Conservation (phyloP, 2,888 invertebrate species). For the Chrysotoxum bicinctum region DNA sequence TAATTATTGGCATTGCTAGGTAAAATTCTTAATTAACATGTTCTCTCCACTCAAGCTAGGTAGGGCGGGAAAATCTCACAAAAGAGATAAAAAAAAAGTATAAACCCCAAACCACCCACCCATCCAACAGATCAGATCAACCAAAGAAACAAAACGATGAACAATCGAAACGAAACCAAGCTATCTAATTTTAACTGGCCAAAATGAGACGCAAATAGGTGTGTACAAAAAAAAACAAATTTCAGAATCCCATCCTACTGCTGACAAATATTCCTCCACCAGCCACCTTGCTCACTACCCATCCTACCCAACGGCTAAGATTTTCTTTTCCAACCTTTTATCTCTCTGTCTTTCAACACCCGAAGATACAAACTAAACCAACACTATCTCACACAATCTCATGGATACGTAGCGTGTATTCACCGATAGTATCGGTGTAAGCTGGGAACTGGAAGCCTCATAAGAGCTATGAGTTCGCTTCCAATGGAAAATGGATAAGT, state of each 20-base stretch:
- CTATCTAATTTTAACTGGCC: slow-evolving; percentile 24
- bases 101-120: slow-evolving; percentile 27
- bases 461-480: slow-evolving; percentile 31
- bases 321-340: slow-evolving; percentile 38
- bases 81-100: slow-evolving; percentile 19
- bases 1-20: slow-evolving; percentile 76
- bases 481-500: slow-evolving; percentile 61
- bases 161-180: slow-evolving; percentile 60
- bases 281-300: slow-evolving; percentile 1
- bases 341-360: slow-evolving; percentile 44
- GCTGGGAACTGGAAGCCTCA: slow-evolving; percentile 44
- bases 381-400: slow-evolving; percentile 7
- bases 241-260: slow-evolving; percentile 68
- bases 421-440: slow-evolving; percentile 75
- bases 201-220: slow-evolving; percentile 52
- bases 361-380: slow-evolving; percentile 9
- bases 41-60: slow-evolving; percentile 73
- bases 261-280: slow-evolving; percentile 46
- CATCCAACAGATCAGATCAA: slow-evolving; percentile 46
- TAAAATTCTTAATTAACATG: slow-evolving; percentile 76
- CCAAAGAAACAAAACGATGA: slow-evolving; percentile 52
- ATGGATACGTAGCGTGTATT: slow-evolving; percentile 49
- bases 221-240: slow-evolving; percentile 44
- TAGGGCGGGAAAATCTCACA: slow-evolving; percentile 69
- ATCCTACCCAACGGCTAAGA: slow-evolving; percentile 6